A percentile compares a stretch with the other conserved stretches of the same genome.
phyloP scores from a whole-genome alignment of 2,113 vertebrate species.

The Tyto alba region DNA sequence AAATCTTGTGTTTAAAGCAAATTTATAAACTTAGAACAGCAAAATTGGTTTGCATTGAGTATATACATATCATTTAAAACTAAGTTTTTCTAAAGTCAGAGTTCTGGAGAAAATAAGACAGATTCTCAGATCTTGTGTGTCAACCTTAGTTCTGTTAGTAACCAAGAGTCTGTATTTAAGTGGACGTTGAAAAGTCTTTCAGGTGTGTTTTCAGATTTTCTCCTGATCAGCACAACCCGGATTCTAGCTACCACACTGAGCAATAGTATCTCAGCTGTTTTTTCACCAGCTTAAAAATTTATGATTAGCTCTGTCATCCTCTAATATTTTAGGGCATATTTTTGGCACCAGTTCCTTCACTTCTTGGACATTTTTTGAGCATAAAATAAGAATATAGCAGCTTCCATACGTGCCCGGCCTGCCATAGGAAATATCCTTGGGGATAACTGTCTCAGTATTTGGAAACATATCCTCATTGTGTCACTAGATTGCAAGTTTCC shows the following conservation, averaged over 20 bases:
- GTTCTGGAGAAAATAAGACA: not conserved
- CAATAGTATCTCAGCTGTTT: not conserved
- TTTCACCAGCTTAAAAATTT: not conserved
- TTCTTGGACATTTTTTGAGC: not conserved
- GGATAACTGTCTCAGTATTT: slow-evolving; percentile 44
- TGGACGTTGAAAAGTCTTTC: not conserved
- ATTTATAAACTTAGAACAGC: not conserved
- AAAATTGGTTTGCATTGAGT: not conserved
- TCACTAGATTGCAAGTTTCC: slow-evolving; percentile 45
- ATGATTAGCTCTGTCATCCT: not conserved
- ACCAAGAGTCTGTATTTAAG: not conserved
- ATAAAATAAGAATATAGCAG: slow-evolving; percentile 24
- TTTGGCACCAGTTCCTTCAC: slow-evolving; percentile 32
- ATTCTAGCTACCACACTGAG: not conserved
- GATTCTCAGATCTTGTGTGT: not conserved
- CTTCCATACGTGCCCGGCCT: slow-evolving; percentile 43
- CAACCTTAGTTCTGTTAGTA: not conserved
- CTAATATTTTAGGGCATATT: slow-evolving; percentile 3
- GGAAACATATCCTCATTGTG: slow-evolving; percentile 50
- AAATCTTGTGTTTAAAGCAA: not conserved
- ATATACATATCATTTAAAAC: not conserved
- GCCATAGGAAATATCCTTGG: slow-evolving; percentile 43
- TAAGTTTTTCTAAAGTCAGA: not conserved
- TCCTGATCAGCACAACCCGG: not conserved
- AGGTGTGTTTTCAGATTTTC: not conserved